Percentiles rank a stretch among this genome's conserved stretches.
phyloP scores from a whole-genome alignment of 1,140 invertebrate species.

The Anastatus disparis region DNA sequence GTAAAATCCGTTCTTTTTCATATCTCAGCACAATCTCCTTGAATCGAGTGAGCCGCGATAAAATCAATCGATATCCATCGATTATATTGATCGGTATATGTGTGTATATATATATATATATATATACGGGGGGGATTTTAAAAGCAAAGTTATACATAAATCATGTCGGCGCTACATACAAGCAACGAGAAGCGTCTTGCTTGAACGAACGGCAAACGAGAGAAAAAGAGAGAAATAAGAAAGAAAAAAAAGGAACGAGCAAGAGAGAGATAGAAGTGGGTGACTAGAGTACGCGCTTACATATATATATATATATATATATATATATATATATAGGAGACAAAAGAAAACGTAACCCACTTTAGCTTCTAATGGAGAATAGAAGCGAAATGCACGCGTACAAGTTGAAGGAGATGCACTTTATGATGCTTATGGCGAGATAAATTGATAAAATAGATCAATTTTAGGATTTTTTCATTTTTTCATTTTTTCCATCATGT shows the following conservation, averaged over 20 bases:
- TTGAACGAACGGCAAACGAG: no score
- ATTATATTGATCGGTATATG: conserved; percentile 9
- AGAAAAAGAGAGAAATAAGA: no score
- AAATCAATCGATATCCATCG: conserved; percentile 26
- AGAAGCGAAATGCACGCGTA: conserved; percentile 39
- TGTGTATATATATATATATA: no score
- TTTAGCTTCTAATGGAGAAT: conserved; percentile 42
- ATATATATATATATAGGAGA: conserved; percentile 30
- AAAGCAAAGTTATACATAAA: no score
- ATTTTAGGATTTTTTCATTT: no score
- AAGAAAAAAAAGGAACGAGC: no score
- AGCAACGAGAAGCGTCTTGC: neutral
- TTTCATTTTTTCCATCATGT: no score
- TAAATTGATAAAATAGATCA: no score
- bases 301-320: no score
- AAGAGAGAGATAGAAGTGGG: conserved; percentile 34
- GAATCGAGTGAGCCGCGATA: conserved; percentile 18
- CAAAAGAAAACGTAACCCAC: conserved; percentile 51
- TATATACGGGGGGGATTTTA: no score
- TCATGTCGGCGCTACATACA: neutral
- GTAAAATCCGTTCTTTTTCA: no score
- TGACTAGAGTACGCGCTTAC: conserved; percentile 31
- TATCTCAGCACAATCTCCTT: neutral
- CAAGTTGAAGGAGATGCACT: no score
- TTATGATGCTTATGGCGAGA: neutral